A percentile compares a stretch with the other conserved stretches of the same genome.
Conservation (phyloP, 1,140 invertebrate genomes). For the Anastatus disparis region DNA sequence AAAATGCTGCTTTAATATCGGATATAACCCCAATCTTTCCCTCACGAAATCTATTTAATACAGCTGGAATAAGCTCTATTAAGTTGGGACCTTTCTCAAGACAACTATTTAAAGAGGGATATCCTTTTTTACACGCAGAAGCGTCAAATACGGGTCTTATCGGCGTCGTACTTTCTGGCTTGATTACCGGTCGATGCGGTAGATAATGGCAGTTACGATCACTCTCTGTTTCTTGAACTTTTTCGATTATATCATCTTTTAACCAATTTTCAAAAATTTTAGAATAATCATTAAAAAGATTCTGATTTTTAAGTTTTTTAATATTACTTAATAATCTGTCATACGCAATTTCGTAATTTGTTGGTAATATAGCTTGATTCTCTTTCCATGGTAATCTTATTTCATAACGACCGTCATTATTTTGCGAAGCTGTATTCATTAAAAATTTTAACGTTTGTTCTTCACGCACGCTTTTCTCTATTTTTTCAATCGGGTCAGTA, state of each 20-base stretch:
- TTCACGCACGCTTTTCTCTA: constrained; percentile 39
- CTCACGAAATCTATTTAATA: constrained; percentile 25
- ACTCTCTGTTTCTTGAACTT: constrained; percentile 42
- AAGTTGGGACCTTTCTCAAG: constrained; percentile 41
- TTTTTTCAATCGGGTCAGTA: too few species aligned
- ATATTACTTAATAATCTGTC: constrained; percentile 42
- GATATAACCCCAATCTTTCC: constrained; percentile 40
- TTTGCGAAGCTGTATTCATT: constrained; percentile 43
- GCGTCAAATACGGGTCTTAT: constrained; percentile 53
- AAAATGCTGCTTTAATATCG: constrained; percentile 50
- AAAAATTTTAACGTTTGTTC: constrained; percentile 48
- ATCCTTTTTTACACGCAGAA: constrained; percentile 43
- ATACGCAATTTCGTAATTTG: constrained; percentile 43
- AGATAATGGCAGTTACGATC: constrained; percentile 46
- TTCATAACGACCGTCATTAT: constrained; percentile 45
- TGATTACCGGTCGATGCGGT: constrained; percentile 54
- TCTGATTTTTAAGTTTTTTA: constrained; percentile 43
- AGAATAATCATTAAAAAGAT: constrained; percentile 49
- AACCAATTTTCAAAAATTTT: constrained; percentile 52
- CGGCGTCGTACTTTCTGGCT: constrained; percentile 46
- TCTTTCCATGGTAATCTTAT: constrained; percentile 56
- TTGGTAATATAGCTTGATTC: constrained; percentile 41
- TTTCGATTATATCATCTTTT: constrained; percentile 49
- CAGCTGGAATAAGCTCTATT: constrained; percentile 2
- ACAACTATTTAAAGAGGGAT: constrained; percentile 49